Percentiles rank a stretch among this genome's conserved stretches.
Conservation (phyloP, 1,140 invertebrate genomes). For the Goniozus legneri region DNA sequence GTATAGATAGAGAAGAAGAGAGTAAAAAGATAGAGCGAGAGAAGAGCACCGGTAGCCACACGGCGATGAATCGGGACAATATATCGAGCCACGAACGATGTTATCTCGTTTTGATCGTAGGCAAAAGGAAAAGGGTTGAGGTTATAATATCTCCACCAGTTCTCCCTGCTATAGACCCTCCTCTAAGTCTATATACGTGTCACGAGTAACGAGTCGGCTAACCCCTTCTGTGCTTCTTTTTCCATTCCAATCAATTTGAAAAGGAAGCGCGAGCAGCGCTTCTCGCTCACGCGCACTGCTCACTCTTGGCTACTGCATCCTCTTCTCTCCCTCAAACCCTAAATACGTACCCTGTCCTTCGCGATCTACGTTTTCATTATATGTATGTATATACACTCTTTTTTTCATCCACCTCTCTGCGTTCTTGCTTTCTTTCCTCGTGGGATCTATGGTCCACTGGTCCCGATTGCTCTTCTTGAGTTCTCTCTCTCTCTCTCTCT, state of each 20-base stretch:
- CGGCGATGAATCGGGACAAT: slow-evolving; percentile 20
- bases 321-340: slow-evolving; percentile 5
- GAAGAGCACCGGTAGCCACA: neutral
- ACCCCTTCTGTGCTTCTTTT: slow-evolving; percentile 16
- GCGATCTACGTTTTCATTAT: no score
- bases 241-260: slow-evolving; percentile 31
- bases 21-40: neutral
- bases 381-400: no score
- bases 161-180: slow-evolving; percentile 16
- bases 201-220: slow-evolving; percentile 24
- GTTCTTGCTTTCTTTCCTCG: slow-evolving; percentile 7
- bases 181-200: no score
- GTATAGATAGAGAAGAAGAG: neutral
- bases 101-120: slow-evolving; percentile 26
- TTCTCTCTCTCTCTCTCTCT: no score
- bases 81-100: slow-evolving; percentile 27
- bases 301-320: slow-evolving; percentile 5
- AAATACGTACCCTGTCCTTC: no score
- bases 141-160: neutral
- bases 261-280: slow-evolving; percentile 7
- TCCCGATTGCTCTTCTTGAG: no score
- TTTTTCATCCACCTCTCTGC: neutral
- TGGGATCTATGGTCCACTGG: slow-evolving; percentile 30
- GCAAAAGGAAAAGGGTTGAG: slow-evolving; percentile 20
- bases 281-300: neutral